Base-by-base conservation (phyloP, 2,797 vertebrate genomes). In the Staurois parvus region DNA sequence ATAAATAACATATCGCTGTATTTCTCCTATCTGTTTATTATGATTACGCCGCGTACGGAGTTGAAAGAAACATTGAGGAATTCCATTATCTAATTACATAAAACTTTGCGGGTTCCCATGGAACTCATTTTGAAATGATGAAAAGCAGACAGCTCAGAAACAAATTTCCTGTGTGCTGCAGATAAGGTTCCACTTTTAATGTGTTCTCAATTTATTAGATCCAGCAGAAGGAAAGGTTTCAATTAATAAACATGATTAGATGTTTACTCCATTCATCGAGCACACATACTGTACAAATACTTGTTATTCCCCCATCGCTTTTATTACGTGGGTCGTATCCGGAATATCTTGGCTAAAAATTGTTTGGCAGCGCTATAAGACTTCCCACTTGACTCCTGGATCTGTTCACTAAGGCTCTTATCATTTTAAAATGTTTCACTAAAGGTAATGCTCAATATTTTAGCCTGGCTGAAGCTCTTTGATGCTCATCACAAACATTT, bases 81-180 rank as follows among this genome's bases (percentile, higher is more conserved):
- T 93, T 92, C 91, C 90, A 92, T 91, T 91, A 91, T 91, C 92
- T 92, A 92, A 92, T 93, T 92, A 92, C 91, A 92, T 92, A 92
- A 92, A 88, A 91, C 88, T 90, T 87, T 88, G 89, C 85, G 73
- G 90, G 92, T 92, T 93, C 92, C 92, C 93, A 92, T 92, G 92
- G 90, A 93, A 92, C 90, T 91, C 90, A 93, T 92, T 93, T 91
- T 93, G 89, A 91, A 90, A 89, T 92, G 91, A 93, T 92, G 89
- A 90, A 92, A 93, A 92, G 19, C 91, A 92, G 91, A 83, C 90
- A 90, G 90, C 84, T 89, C 90, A 87, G 91, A 91, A 92, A 91
- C 89, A 89, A 89, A 87, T 91, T 91, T 92, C 89, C 89, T 91
- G 79, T 0, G 89, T 90, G 88, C 0, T 0, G 86, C 87, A 0